These are phyloP conservation scores for Meliscaeva auricollis DNA, from an alignment of 2,888 invertebrate genomes.

Conservation along the genomic window DNA sequence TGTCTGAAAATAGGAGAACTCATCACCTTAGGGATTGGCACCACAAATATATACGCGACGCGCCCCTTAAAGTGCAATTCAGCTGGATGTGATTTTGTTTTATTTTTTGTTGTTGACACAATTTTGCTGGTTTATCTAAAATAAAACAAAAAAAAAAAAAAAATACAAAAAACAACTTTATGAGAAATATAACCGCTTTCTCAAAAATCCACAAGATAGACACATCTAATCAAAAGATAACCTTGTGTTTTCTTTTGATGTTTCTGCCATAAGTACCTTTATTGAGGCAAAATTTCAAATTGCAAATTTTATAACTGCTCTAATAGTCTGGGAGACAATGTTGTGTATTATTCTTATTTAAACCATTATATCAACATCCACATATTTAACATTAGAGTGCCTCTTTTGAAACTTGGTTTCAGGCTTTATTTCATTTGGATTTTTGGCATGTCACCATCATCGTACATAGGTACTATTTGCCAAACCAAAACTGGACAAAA, in stretches of 20 bases:
- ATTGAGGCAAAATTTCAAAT: slow-evolving; percentile 57
- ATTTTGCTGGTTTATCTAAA: slow-evolving; percentile 18
- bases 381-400: too few relatives aligned
- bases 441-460: too few relatives aligned
- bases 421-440: too few relatives aligned
- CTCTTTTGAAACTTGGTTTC: too few relatives aligned
- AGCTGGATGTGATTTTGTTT: slow-evolving; percentile 6
- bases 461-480: too few relatives aligned
- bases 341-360: neutral
- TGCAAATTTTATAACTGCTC: neutral
- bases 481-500: too few relatives aligned
- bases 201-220: slow-evolving; percentile 38
- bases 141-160: slow-evolving; percentile 40
- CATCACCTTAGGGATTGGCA: slow-evolving; percentile 48
- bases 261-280: slow-evolving; percentile 12
- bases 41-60: slow-evolving; percentile 29
- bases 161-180: too few relatives aligned
- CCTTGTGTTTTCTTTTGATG: slow-evolving; percentile 13
- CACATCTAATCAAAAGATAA: slow-evolving; percentile 21
- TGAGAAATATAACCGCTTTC: slow-evolving; percentile 61
- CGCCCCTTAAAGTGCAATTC: slow-evolving; percentile 61
- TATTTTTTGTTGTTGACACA: slow-evolving; percentile 29
- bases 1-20: slow-evolving; percentile 6
- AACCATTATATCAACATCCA: too few relatives aligned
- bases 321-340: neutral